Conservation (phyloP, 2,113 vertebrate species). For the Grantiella picta region DNA sequence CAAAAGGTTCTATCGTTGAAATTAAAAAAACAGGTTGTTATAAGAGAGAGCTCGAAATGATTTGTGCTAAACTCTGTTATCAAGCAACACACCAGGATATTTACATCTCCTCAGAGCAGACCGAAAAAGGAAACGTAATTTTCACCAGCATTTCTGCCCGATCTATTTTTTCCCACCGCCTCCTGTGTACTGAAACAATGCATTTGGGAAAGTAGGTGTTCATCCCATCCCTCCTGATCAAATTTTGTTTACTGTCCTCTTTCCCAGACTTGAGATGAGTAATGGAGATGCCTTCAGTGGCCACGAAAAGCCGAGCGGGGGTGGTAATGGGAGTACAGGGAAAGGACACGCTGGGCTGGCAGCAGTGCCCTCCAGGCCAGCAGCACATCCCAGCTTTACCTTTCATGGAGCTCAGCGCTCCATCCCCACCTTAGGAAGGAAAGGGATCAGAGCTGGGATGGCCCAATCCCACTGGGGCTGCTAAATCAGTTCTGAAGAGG, state of each 20-base stretch:
- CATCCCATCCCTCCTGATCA: constrained; percentile 47
- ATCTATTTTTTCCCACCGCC: constrained; percentile 31
- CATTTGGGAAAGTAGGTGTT: constrained; percentile 28
- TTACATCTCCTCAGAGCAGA: background rate
- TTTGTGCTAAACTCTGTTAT: background rate
- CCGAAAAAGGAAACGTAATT: background rate
- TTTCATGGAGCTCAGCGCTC: background rate
- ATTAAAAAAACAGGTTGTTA: background rate
- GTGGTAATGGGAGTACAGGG: background rate
- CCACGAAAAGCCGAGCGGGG: background rate
- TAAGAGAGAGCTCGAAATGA: background rate
- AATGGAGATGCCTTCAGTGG: background rate
- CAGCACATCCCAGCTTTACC: background rate
- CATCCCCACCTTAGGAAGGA: background rate
- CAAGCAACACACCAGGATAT: background rate
- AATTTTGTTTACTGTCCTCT: constrained; percentile 50
- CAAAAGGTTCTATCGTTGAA: background rate
- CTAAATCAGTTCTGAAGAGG: background rate
- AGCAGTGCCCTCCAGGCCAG: background rate
- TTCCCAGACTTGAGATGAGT: background rate
- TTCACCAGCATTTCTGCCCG: background rate
- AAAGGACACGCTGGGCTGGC: background rate
- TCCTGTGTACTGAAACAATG: constrained; percentile 27
- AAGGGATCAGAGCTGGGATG: background rate
- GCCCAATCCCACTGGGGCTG: background rate